Percentiles rank a stretch among this genome's conserved stretches.
Conservation (phyloP, 1,140 invertebrate genomes). For the Neoseiulus cucumeris region DNA sequence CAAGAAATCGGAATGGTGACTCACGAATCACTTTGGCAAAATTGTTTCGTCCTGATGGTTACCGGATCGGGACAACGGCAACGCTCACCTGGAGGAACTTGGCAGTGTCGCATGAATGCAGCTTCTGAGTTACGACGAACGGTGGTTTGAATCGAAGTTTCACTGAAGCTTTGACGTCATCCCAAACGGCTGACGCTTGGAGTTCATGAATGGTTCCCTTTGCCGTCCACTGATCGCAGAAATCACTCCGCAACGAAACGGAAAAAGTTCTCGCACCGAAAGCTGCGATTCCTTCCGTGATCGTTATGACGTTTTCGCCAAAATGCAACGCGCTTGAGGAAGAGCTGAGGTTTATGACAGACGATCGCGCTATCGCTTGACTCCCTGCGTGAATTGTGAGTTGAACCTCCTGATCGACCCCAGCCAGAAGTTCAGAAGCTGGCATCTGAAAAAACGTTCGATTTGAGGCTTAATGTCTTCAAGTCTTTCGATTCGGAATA, state of each 20-base stretch:
- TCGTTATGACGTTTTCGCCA: background rate
- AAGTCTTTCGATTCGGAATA: too few relatives aligned
- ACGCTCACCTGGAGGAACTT: constrained; percentile 9
- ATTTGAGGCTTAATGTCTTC: too few relatives aligned
- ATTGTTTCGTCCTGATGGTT: background rate
- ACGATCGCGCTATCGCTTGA: constrained; percentile 22
- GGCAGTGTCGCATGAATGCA: constrained; percentile 51
- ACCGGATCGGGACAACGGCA: background rate
- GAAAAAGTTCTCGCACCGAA: background rate
- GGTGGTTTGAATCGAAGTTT: constrained; percentile 56
- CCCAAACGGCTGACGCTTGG: background rate
- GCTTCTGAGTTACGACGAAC: constrained; percentile 48
- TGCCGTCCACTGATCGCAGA: constrained; percentile 25
- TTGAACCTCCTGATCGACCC: constrained; percentile 30
- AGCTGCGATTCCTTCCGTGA: background rate
- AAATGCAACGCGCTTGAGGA: constrained; percentile 11
- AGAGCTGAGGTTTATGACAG: constrained; percentile 19
- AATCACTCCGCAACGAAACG: background rate
- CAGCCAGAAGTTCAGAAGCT: constrained; percentile 32
- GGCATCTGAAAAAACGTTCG: background rate
- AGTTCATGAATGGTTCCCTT: constrained; percentile 21
- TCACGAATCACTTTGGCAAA: too few relatives aligned
- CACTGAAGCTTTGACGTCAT: constrained; percentile 25
- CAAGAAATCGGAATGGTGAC: too few relatives aligned
- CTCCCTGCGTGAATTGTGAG: constrained; percentile 32